Base-by-base conservation (phyloP, 2,888 invertebrate genomes). In the Ornithoptera priamus region DNA sequence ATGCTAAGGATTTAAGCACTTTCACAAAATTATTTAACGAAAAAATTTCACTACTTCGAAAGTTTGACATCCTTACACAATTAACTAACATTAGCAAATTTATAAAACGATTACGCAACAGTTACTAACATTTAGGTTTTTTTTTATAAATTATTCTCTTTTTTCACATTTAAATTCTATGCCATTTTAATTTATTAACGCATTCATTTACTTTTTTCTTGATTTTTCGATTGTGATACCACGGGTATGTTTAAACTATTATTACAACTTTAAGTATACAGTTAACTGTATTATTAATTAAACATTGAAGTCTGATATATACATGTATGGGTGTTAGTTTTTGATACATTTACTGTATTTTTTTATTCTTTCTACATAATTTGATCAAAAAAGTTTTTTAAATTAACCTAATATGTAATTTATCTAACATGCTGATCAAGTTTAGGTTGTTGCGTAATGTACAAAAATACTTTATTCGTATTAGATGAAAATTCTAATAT, bases 1-100 rank as follows among this genome's bases (percentile, higher is more conserved):
- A 3, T 22, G 12, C 22, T 58, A 58, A 8, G 57, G 8, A 58
- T 58, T 22, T 58, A 22, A 58, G 12, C 39, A 17, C 22, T 65
- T 65, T 20, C n/a, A 58, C 57, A 22, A 58, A 53, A 22, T 58
- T 58, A 22, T 58, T 58, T 24, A 58, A 22, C 22, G 12, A 58
- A 22, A 12, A 58, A 58, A 58, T 58, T 58, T 58, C 57, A 22
- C 57, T 58, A 15, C 12, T 10, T 58, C 22, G 57, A 58, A 58
- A 58, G 57, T 58, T 58, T 58, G 2, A 10, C 56, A 58, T 58
- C 20, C 20, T 58, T 58, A 24, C 10, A 22, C 20, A 58, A 58
- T 58, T 58, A 24, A 22, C 10, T 58, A 58, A 20, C 57, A 58
- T 22, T 58, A 58, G 22, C 22, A 58, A 58, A 22, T 58, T 22